Evolutionary conservation across 2,797 vertebrate genomes (phyloP).

Genomic region (Chelon labrosus): DNA sequence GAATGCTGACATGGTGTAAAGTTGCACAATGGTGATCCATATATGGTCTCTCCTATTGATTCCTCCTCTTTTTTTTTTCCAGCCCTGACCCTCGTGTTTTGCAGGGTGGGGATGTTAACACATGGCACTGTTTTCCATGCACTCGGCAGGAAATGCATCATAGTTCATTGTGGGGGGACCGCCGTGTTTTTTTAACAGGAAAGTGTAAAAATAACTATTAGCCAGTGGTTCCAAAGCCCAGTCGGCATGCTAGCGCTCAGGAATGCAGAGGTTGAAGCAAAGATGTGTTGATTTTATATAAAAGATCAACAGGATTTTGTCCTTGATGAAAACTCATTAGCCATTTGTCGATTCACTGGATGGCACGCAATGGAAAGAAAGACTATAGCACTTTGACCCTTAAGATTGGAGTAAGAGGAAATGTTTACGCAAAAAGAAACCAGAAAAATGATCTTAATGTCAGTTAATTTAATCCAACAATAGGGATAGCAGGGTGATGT

Average conservation of each 20-base stretch:
- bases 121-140: constrained; percentile 96
- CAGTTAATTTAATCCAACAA: neutral
- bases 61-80: constrained; percentile 60
- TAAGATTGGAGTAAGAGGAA: neutral
- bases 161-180: constrained; percentile 91
- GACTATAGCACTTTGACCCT: neutral
- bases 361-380: neutral
- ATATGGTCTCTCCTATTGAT: constrained; percentile 14
- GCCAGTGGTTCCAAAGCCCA: constrained; percentile 79
- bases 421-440: neutral
- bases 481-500: neutral
- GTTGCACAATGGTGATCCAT: constrained; percentile 26
- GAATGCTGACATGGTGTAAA: constrained; percentile 37
- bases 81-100: constrained; percentile 82
- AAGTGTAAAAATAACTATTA: constrained; percentile 97
- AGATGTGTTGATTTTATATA: constrained; percentile 52
- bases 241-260: constrained; percentile 55
- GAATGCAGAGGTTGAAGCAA: constrained; percentile 53
- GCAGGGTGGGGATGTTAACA: constrained; percentile 93
- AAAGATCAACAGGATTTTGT: constrained; percentile 49
- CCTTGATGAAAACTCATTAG: constrained; percentile 6
- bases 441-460: neutral
- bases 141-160: constrained; percentile 98
- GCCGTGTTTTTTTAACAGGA: constrained; percentile 91
- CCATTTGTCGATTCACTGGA: too few relatives aligned